Evolutionary conservation across 2,888 invertebrate genomes (phyloP), one percentile per base, ranked within the genome.

Genomic region (Eudemis profundana): DNA sequence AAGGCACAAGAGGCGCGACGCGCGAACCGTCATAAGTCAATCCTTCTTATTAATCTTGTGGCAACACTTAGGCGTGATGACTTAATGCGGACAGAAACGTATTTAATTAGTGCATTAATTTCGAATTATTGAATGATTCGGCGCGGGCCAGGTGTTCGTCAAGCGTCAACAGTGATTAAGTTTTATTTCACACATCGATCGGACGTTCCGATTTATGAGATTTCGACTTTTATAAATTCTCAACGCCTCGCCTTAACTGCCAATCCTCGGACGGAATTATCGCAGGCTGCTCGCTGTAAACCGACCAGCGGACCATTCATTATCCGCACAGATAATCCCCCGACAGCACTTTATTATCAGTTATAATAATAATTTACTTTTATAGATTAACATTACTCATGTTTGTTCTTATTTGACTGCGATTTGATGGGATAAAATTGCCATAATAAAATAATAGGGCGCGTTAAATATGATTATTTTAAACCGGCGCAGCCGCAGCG

Each of bases 291-390:
- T 78, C 79, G 85, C 79, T 86, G 87, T 86, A 82, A 85, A 84
- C 84, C 78, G 77, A 82, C 83, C 80, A 71, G 79, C 79, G 77
- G 83, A 82, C 84, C 89, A 86, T 90, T 87, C 84, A 89, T 90
- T 89, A 90, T 86, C 84, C 77, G 81, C 82, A 78, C 86, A 85
- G 87, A 88, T 90, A 89, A 89, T 89, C 87, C 86, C 87, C 83
- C 78, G 87, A 88, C 89, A 86, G 82, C 89, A 87, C 89, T 90
- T 90, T 90, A 90, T 90, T 89, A 90, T 89, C 89, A 90, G 89
- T 89, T 90, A 90, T 89, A 86, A 90, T 87, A 90, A 90, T 90
- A 90, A 90, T 87, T 90, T 89, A 90, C 88, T 89, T 89, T 90
- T 89, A 90, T 90, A 89, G 89, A 89, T 85, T 84, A 86, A 83